Conservation (phyloP, 2,888 invertebrate species). For the Lithophane ornitopus region DNA sequence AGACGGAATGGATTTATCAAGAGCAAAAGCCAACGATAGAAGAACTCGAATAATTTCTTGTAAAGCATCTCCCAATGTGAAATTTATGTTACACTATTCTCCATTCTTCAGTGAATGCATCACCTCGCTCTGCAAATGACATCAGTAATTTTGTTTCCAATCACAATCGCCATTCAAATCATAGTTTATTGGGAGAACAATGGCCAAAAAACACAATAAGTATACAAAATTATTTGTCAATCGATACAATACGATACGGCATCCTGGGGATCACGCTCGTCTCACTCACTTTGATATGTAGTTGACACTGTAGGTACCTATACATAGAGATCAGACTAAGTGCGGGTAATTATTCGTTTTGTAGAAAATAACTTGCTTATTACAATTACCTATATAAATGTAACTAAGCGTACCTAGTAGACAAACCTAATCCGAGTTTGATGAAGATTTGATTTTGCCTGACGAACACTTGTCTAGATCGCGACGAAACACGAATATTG, state of each 20-base stretch:
- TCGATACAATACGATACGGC: neutral
- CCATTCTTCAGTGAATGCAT: neutral
- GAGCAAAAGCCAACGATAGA: too few relatives aligned
- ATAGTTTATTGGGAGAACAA: conserved; percentile 18
- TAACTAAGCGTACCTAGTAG: neutral
- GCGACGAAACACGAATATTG: neutral
- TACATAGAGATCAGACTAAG: too few relatives aligned
- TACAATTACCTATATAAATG: too few relatives aligned
- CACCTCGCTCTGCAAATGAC: conserved; percentile 13
- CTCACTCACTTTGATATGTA: neutral
- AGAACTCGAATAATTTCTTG: neutral
- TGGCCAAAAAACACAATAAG: neutral
- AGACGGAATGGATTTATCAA: neutral
- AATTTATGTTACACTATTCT: neutral
- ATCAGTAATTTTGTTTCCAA: conserved; percentile 1
- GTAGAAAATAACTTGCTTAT: neutral
- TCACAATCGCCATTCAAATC: conserved; percentile 11
- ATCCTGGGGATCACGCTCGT: too few relatives aligned
- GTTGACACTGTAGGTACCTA: neutral
- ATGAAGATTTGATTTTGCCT: neutral
- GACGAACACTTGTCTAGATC: neutral
- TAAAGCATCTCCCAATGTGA: neutral
- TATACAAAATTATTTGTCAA: conserved; percentile 1
- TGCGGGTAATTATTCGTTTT: neutral
- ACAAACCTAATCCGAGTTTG: neutral